These are phyloP conservation scores for Mythimna lalbum DNA, from an alignment of 2,888 invertebrate species.

Conservation along the genomic window DNA sequence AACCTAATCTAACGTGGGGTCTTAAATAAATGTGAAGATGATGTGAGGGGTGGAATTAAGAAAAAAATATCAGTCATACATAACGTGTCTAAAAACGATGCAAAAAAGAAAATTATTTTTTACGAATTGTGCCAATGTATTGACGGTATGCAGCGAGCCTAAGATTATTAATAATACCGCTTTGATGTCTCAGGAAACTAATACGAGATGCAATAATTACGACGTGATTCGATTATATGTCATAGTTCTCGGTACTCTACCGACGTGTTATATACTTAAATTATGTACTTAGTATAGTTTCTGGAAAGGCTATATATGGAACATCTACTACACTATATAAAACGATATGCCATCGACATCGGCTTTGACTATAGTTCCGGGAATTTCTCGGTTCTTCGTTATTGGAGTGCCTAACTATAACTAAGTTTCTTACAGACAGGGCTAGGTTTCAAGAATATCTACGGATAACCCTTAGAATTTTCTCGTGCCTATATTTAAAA, in stretches of 20 bases:
- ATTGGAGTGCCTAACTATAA: too few relatives aligned
- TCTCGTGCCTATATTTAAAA: background rate
- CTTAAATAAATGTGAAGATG: background rate
- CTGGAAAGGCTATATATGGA: slow-evolving; percentile 35
- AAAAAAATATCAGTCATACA: background rate
- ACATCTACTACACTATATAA: background rate
- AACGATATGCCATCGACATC: slow-evolving; percentile 3
- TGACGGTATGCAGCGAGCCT: slow-evolving; percentile 59
- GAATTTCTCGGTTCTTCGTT: background rate
- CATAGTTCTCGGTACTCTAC: slow-evolving; percentile 31
- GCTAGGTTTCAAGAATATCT: background rate
- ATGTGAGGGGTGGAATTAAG: background rate
- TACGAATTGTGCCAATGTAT: slow-evolving; percentile 2
- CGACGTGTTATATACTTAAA: background rate
- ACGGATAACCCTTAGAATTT: background rate
- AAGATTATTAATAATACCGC: slow-evolving; percentile 66
- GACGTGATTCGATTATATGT: slow-evolving; percentile 42
- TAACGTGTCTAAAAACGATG: background rate
- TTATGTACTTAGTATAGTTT: background rate
- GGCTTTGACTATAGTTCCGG: background rate
- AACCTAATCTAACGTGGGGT: too few relatives aligned
- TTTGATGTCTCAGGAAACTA: slow-evolving; percentile 66
- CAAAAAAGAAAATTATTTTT: too few relatives aligned
- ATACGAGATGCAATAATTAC: slow-evolving; percentile 59
- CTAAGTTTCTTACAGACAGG: background rate